These are phyloP conservation scores for Neoascia interrupta DNA, from an alignment of 2,888 invertebrate genomes.

Conservation along the genomic window DNA sequence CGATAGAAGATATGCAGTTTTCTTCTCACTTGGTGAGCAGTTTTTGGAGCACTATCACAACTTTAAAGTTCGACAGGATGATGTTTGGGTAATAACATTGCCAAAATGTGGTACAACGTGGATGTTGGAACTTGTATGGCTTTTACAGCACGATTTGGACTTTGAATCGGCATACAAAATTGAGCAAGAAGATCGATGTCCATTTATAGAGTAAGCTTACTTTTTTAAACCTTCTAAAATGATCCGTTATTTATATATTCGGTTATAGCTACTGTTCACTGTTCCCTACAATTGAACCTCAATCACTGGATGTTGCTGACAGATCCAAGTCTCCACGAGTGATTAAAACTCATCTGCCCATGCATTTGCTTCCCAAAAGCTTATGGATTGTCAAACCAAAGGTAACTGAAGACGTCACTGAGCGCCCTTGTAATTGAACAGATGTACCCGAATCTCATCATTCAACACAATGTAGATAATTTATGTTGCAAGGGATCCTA, in stretches of 20 bases:
- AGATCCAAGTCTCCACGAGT: constrained; percentile 63
- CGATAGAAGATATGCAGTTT: no score
- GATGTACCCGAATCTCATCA: background rate
- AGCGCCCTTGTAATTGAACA: no score
- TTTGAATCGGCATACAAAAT: background rate
- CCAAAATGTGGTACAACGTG: background rate
- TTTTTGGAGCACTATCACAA: no score
- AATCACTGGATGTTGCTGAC: constrained; percentile 10
- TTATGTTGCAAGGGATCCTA: constrained; percentile 90
- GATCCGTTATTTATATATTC: no score
- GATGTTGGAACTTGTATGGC: background rate
- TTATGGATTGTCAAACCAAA: constrained; percentile 71
- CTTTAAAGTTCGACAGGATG: no score
- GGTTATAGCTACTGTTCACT: constrained; percentile 1
- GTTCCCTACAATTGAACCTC: background rate
- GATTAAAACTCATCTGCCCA: constrained; percentile 72
- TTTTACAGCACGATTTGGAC: background rate
- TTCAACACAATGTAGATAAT: constrained; percentile 81
- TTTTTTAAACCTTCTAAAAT: background rate
- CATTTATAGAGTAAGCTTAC: constrained; percentile 69
- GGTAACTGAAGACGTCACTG: constrained; percentile 43
- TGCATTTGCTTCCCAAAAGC: constrained; percentile 70
- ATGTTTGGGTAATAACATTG: background rate
- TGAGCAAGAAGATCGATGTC: background rate
- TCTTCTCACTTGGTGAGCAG: no score